Evolutionary conservation across 2,113 vertebrate genomes (phyloP).

Genomic region (Ophthalmolycus amberensis): DNA sequence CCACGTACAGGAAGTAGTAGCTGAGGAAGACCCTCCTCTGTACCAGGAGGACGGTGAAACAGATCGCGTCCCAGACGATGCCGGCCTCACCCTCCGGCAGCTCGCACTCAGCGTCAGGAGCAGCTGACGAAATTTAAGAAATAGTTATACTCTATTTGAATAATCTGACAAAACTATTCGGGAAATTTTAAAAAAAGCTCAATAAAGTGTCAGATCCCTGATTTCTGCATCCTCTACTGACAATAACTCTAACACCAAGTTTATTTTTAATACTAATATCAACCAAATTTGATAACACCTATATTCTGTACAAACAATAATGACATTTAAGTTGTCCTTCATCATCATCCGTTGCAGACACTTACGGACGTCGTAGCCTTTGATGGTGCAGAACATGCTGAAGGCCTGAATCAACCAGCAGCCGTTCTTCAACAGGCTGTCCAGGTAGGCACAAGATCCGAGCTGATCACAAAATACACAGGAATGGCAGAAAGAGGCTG

Average conservation of each 20-base stretch:
- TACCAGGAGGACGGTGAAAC: constrained; percentile 83
- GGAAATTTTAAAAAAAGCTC: not conserved
- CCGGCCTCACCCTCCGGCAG: constrained; percentile 83
- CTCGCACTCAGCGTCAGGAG: constrained; percentile 78
- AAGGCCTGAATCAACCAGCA: constrained; percentile 84
- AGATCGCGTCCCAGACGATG: constrained; percentile 84
- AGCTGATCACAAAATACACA: constrained; percentile 64
- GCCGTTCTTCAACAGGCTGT: constrained; percentile 76
- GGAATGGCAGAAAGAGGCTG: not conserved
- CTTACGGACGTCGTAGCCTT: constrained; percentile 82
- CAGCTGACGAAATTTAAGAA: constrained; percentile 52
- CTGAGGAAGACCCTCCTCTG: constrained; percentile 85
- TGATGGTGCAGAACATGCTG: constrained; percentile 84
- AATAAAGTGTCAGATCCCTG: not conserved
- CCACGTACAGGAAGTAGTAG: constrained; percentile 84
- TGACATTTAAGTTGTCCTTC: not conserved
- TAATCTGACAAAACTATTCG: not conserved
- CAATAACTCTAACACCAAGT: not conserved
- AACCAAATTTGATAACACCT: not conserved
- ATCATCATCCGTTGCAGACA: constrained; percentile 21
- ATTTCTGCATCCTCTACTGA: not conserved
- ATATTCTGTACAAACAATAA: not conserved
- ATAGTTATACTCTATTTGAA: not conserved
- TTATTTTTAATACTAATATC: not conserved
- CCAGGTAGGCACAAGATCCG: constrained; percentile 81